Evolutionary conservation across 2,888 invertebrate species (phyloP), one percentile per base, ranked within the genome.

Genomic region (Chelonus formosanus): DNA sequence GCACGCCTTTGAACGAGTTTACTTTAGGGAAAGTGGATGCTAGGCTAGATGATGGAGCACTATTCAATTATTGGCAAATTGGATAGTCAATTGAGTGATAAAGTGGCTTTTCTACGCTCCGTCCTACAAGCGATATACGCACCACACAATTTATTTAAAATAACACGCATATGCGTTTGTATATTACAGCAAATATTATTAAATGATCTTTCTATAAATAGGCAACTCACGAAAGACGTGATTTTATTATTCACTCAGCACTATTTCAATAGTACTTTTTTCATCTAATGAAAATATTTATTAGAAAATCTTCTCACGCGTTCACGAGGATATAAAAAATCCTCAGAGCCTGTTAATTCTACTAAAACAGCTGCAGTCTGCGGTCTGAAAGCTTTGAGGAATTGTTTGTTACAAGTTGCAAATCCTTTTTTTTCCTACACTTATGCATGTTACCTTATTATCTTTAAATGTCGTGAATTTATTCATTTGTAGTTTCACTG

Each of bases 401-500:
- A 74, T 74, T 66, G 74, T 74, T 74, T 73, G 73, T 69, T 65
- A 58, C 58, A 65, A 68, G 53, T 60, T 57, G 60, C 56, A 64
- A 63, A 50, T 67, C 53, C 62, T 44, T 4, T 57, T 57, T 54
- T 57, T 63, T 73, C 73, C 70, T 63, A 74, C 75, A 74, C 69
- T 66, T 56, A 52, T 76, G 79, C 79, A 80, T 80, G 79, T 50
- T 73, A 76, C 70, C 73, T 64, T 20, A 20, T 20, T 20, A 20
- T 78, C 75, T 76, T 71, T 79, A 76, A 78, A 75, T 77, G 77
- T 78, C 64, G 79, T 79, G 67, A 71, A 68, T 76, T 77, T 70
- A 69, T 76, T 79, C 61, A 78, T 78, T 77, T 73, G 78, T 79
- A 78, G 78, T 73, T 61, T 75, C 78, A 78, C 75, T 77, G 77